Percentiles rank a stretch among this genome's conserved stretches.
These are phyloP conservation scores for Hemaris fuciformis DNA, from an alignment of 2,888 invertebrate genomes.

Conservation along the genomic window DNA sequence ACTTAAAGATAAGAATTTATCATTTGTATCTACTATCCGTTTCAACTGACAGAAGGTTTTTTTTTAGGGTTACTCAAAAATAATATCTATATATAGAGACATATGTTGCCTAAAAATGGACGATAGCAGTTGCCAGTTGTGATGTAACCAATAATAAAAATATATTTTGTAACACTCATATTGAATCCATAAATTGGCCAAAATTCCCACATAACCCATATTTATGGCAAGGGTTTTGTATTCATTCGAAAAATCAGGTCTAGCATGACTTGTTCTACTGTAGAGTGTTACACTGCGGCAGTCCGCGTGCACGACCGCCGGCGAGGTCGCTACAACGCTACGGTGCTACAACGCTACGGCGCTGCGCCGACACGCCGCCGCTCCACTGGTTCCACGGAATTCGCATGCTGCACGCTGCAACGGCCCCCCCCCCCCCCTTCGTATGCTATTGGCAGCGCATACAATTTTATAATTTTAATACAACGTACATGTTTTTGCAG, in stretches of 20 bases:
- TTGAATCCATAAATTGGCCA: too few relatives aligned
- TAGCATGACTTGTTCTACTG: background rate
- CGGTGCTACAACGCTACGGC: background rate
- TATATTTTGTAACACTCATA: too few relatives aligned
- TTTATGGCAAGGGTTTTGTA: too few relatives aligned
- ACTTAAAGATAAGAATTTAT: too few relatives aligned
- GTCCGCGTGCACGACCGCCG: background rate
- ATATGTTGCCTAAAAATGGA: too few relatives aligned
- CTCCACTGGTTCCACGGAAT: background rate
- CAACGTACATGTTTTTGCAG: background rate
- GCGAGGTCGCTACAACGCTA: conserved; percentile 1
- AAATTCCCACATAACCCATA: too few relatives aligned
- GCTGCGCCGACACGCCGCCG: background rate
- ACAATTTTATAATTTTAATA: background rate
- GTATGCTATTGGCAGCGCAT: background rate
- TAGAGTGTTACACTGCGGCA: background rate
- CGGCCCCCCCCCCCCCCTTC: background rate
- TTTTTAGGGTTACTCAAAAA: too few relatives aligned
- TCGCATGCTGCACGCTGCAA: background rate
- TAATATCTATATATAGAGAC: too few relatives aligned
- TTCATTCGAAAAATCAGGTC: background rate
- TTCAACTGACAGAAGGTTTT: too few relatives aligned
- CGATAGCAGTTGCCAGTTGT: too few relatives aligned
- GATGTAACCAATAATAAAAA: too few relatives aligned
- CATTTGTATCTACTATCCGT: too few relatives aligned